Base-by-base conservation (phyloP, 2,888 invertebrate genomes). In the Branchellion lobata region DNA sequence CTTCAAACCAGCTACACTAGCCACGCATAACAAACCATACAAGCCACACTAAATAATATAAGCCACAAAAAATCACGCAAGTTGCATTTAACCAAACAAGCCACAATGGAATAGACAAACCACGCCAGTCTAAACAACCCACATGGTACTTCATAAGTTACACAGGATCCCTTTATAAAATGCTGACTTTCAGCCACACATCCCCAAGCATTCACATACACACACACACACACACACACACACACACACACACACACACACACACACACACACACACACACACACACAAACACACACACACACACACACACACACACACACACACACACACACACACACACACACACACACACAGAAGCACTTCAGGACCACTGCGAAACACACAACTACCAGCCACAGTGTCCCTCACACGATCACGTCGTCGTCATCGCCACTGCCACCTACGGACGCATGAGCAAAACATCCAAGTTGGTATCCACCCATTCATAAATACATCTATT, bases 401-500 rank as follows among this genome's bases (percentile, higher is more conserved):
- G 81, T 69, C 24, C 79, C 14, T 8, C 61, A 11, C 29, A 36
- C 33, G 77, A 80, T 29, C 79, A 81, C n/a, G 75, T 69, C 11
- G 69, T 79, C 72, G 47, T 79, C 34, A 75, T 81, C 18, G 73
- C 65, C 11, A 51, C 27, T 0, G 81, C 81, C 0, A 3, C 27
- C n/a, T 75, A 79, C 69, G 81, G 81, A 18, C 65, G 79, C 18
- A 81, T 81, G 81, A 24, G 24, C 24, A n/a, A 57, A 5, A 24
- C 21, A 24, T 18, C 61, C 5, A 57, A 75, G 75, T 40, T 81
- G 0, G 75, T 36, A 0, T 57, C 3, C 61, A 57, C 24, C 61
- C 24, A 57, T 57, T n/a, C n/a, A n/a, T 57, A 3, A 3, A 18
- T 57, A 3, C 61, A 18, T 18, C 61, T n/a, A 8, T 57, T 57